Percentiles rank a stretch among this genome's conserved stretches.
phyloP scores from a whole-genome alignment of 2,888 invertebrate species.

The Tipula helvola region DNA sequence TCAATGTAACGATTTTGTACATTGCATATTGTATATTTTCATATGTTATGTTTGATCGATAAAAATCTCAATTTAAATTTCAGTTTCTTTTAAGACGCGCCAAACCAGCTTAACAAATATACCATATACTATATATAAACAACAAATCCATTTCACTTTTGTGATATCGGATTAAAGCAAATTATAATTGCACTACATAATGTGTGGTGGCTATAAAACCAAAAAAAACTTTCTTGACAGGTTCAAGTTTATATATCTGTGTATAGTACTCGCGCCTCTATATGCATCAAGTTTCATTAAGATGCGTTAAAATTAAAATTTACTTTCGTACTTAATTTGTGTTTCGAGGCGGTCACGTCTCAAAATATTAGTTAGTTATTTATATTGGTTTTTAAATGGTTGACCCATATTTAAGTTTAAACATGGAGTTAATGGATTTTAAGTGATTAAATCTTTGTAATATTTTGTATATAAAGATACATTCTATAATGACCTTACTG shows the following conservation, averaged over 20 bases:
- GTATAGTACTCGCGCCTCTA: not conserved
- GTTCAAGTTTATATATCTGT: not conserved
- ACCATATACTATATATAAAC: not conserved
- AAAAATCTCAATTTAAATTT: not conserved
- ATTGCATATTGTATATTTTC: not conserved
- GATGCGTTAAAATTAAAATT: not conserved
- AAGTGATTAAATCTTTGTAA: not conserved
- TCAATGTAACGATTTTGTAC: not conserved
- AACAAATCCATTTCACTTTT: not conserved
- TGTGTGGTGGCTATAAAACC: not conserved
- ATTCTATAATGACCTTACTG: not conserved
- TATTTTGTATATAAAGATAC: not conserved
- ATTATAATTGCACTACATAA: not conserved
- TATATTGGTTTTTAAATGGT: not conserved
- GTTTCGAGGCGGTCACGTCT: not conserved
- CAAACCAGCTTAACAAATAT: not conserved
- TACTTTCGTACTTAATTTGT: not conserved
- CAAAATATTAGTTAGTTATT: not conserved
- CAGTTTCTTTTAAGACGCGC: not conserved
- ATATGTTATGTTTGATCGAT: not conserved
- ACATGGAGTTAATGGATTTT: not conserved
- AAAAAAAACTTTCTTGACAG: not conserved
- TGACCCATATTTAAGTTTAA: not conserved
- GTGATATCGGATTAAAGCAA: not conserved
- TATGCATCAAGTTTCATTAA: not conserved